A percentile compares a stretch with the other conserved stretches of the same genome.
These are phyloP conservation scores for Sebastolobus altivelis DNA, from an alignment of 2,797 vertebrate species.

Conservation along the genomic window DNA sequence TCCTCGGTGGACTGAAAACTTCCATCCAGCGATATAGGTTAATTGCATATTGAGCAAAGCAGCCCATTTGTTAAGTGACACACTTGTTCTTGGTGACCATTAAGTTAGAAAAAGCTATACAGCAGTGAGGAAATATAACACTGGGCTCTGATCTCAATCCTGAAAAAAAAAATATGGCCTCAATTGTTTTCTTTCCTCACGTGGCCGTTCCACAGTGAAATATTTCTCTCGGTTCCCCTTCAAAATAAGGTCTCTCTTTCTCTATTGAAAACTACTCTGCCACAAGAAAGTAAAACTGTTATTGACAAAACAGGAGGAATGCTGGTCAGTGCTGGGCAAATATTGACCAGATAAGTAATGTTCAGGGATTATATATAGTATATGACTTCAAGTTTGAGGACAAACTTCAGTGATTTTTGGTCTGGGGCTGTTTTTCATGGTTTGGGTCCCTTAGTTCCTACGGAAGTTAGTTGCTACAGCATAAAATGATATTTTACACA, in stretches of 20 bases:
- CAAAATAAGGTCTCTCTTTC: neutral
- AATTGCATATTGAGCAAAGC: conserved; percentile 82
- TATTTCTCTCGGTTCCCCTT: neutral
- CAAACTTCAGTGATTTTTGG: neutral
- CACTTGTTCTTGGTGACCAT: conserved; percentile 76
- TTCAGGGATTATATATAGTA: neutral
- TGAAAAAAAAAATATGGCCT: conserved; percentile 24
- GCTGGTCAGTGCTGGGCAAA: neutral
- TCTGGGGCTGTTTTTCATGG: neutral
- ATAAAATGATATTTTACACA: neutral
- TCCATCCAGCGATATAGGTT: conserved; percentile 80
- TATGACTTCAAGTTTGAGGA: neutral
- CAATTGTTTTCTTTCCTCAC: conserved; percentile 9
- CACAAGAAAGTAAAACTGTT: conserved; percentile 3
- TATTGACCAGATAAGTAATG: conserved; percentile 1
- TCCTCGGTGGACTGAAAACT: conserved; percentile 72
- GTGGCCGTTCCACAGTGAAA: neutral
- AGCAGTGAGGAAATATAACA: conserved; percentile 49
- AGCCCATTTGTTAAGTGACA: conserved; percentile 79
- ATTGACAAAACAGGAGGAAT: neutral
- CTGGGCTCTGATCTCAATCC: conserved; percentile 34
- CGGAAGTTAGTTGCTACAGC: no score
- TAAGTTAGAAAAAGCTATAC: conserved; percentile 47
- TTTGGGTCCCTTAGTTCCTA: neutral
- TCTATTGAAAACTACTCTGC: neutral